Base-by-base conservation (phyloP, 1,140 invertebrate species). In the Whitmania pigra region DNA sequence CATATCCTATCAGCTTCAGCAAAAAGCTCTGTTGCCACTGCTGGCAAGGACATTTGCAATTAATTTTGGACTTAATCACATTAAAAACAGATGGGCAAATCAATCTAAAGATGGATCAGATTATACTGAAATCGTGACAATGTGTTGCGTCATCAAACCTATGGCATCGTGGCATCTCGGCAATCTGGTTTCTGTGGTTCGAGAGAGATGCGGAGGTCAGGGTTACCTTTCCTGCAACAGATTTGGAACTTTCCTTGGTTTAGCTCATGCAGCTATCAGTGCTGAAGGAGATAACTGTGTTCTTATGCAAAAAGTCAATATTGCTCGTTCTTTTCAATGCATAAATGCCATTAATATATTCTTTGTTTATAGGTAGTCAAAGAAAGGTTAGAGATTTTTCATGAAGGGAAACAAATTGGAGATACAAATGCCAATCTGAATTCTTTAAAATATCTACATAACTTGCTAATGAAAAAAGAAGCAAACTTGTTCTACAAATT, bases 101-200 rank as follows among this genome's bases (percentile, higher is more conserved):
- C 79, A 79, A 71, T 72, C 75, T 18, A 57, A 66, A 25, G 79
- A 80, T 75, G 78, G 78, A 25, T 76, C 77, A 7, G 77, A 78
- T 55, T 77, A 81, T 70, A 75, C 74, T 11, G 77, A 79, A 67
- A 75, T 81, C 18, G 80, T 81, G 20, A 79, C 76, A 17, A 79
- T 80, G 78, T 81, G 80, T 72, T 81, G 80, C 69, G 80, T 74
- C 25, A 79, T 81, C 68, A 81, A 81, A 73, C 80, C 80, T 17
- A 60, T 81, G 5, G 73, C 76, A 22, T 75, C 77, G 4, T 81
- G 80, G 80, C 74, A 79, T 73, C 73, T 79, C 20, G 80, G 79
- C 60, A 72, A 78, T 29, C 73, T 76, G n/a, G 79, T 76, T 15
- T 74, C 76, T n/a, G 72, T 79, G 29, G 70, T 75, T 63, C 74